Evolutionary conservation across 2,113 vertebrate species (phyloP).

Genomic region (Pitta sordida): DNA sequence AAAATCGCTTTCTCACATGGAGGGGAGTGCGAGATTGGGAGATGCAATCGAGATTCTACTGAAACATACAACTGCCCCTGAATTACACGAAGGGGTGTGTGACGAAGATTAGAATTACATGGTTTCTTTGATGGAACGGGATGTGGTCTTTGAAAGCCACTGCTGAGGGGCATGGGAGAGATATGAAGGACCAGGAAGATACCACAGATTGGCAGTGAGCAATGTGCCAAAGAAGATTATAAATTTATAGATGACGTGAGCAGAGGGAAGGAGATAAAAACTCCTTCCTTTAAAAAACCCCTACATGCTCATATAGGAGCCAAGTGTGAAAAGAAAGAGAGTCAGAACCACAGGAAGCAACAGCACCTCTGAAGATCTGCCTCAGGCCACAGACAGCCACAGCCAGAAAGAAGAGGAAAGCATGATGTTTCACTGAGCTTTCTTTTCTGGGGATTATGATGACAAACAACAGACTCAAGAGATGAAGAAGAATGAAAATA

Average conservation of each 20-base stretch:
- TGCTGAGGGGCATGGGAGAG: not conserved
- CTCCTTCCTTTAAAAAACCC: not conserved
- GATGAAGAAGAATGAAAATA: not conserved
- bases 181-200: not conserved
- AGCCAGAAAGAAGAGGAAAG: not conserved
- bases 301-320: not conserved
- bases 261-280: not conserved
- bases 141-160: not conserved
- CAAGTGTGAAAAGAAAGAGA: not conserved
- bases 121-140: not conserved
- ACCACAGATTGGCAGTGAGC: not conserved
- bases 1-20: not conserved
- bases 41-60: not conserved
- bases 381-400: not conserved
- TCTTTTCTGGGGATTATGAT: not conserved
- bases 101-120: not conserved
- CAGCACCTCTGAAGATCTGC: not conserved
- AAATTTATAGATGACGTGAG: not conserved
- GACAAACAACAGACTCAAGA: rapidly evolving
- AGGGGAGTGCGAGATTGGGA: not conserved
- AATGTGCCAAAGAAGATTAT: not conserved
- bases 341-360: not conserved
- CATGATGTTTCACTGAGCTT: not conserved
- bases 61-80: not conserved
- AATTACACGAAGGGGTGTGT: not conserved